These are phyloP conservation scores for Lasiurus borealis DNA, from an alignment of 2,113 vertebrate genomes.

Conservation along the genomic window DNA sequence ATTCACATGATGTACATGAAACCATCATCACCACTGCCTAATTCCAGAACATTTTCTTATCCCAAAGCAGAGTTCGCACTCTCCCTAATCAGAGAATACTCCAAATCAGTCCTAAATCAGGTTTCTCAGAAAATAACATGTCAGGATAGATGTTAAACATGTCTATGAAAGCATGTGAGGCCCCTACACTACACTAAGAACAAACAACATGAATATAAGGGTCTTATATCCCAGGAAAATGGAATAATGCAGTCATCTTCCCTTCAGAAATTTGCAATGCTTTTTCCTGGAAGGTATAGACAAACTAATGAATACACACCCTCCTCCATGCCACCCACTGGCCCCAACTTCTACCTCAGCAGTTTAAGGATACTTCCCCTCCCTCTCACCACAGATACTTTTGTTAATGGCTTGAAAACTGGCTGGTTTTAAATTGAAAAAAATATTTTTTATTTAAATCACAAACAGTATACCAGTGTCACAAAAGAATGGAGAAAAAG, in stretches of 20 bases:
- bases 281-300: neutral
- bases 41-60: conserved; percentile 28
- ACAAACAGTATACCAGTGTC: conserved; percentile 9
- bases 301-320: neutral
- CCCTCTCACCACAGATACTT: neutral
- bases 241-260: neutral
- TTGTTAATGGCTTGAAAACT: conserved; percentile 10
- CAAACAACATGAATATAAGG: neutral
- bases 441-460: conserved; percentile 41
- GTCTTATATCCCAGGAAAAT: neutral
- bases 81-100: neutral
- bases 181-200: neutral
- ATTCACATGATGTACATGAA: neutral
- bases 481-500: neutral
- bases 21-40: neutral
- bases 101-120: neutral
- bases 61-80: neutral
- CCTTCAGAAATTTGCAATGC: conserved; percentile 33
- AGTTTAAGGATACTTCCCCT: neutral
- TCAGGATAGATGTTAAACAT: neutral
- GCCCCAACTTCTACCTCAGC: neutral
- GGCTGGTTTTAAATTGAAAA: neutral
- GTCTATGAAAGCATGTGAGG: neutral
- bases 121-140: conserved; percentile 24
- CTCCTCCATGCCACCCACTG: neutral